A percentile compares a stretch with the other conserved stretches of the same genome.
These are phyloP conservation scores for Petrolisthes cinctipes DNA, from an alignment of 2,888 invertebrate species.

Conservation along the genomic window DNA sequence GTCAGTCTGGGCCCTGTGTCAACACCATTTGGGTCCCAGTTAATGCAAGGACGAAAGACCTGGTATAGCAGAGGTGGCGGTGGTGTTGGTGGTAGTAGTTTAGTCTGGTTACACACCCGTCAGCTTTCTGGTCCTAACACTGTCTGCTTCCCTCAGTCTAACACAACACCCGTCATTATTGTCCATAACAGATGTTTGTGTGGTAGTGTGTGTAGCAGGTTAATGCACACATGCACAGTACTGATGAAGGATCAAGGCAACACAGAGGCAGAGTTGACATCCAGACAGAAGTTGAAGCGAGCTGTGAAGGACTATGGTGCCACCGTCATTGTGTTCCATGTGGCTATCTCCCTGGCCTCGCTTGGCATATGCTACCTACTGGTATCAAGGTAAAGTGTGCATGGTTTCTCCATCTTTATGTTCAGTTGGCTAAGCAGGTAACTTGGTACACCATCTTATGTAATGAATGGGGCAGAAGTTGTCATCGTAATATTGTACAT, in stretches of 20 bases:
- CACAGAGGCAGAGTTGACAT: conserved; percentile 66
- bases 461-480: not conserved
- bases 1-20: conserved; percentile 7
- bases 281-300: conserved; percentile 75
- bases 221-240: conserved; percentile 35
- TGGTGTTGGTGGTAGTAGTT: conserved; percentile 30
- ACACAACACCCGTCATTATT: conserved; percentile 22
- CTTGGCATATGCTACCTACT: conserved; percentile 85
- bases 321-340: conserved; percentile 89
- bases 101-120: conserved; percentile 20
- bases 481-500: not conserved
- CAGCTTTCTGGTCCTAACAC: conserved; percentile 18
- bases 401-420: conserved; percentile 11
- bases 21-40: not conserved
- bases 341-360: conserved; percentile 85
- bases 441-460: too few species aligned
- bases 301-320: conserved; percentile 90
- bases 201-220: conserved; percentile 24
- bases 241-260: conserved; percentile 27
- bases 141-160: conserved; percentile 31
- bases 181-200: conserved; percentile 31
- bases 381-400: conserved; percentile 81
- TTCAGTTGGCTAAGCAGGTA: not conserved
- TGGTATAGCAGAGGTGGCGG: not conserved
- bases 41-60: not conserved